Conservation (phyloP, 1,140 invertebrate species). For the Cecropterus lyciades region DNA sequence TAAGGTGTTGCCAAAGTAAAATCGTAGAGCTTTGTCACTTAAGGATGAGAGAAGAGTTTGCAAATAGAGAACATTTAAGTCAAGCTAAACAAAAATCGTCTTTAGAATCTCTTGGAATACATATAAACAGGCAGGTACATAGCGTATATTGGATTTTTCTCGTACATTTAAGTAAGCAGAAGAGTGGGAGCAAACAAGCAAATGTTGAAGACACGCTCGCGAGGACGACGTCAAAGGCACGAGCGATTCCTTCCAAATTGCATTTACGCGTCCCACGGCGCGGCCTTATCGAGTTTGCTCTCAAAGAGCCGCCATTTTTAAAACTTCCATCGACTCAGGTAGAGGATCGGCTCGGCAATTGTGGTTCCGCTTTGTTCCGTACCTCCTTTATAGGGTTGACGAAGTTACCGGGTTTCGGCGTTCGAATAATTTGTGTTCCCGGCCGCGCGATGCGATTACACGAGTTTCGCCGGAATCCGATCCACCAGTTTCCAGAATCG, state of each 20-base stretch:
- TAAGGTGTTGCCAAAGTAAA: no score
- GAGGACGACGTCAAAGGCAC: slow-evolving; percentile 72
- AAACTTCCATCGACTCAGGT: slow-evolving; percentile 80
- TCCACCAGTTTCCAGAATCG: slow-evolving; percentile 65
- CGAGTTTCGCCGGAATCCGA: slow-evolving; percentile 69
- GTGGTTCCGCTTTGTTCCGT: slow-evolving; percentile 79
- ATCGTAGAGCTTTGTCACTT: no score
- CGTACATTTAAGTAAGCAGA: slow-evolving; percentile 46
- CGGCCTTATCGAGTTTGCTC: slow-evolving; percentile 75
- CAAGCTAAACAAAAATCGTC: no score
- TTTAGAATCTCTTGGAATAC: no score
- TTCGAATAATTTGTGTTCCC: slow-evolving; percentile 79
- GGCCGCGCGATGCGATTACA: slow-evolving; percentile 76
- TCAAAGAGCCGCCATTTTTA: slow-evolving; percentile 83
- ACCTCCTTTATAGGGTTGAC: slow-evolving; percentile 76
- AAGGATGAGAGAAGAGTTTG: no score
- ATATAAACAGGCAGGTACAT: slow-evolving; percentile 5
- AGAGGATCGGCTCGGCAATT: slow-evolving; percentile 71
- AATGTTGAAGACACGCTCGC: slow-evolving; percentile 60
- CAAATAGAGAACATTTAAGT: no score
- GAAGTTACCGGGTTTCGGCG: slow-evolving; percentile 81
- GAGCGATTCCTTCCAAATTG: slow-evolving; percentile 76
- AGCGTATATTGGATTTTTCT: slow-evolving; percentile 41
- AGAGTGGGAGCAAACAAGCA: slow-evolving; percentile 62
- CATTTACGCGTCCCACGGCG: slow-evolving; percentile 80